Percentiles rank a stretch among this genome's conserved stretches.
phyloP scores from a whole-genome alignment of 2,888 invertebrate species.

The Cerastis rubricosa region DNA sequence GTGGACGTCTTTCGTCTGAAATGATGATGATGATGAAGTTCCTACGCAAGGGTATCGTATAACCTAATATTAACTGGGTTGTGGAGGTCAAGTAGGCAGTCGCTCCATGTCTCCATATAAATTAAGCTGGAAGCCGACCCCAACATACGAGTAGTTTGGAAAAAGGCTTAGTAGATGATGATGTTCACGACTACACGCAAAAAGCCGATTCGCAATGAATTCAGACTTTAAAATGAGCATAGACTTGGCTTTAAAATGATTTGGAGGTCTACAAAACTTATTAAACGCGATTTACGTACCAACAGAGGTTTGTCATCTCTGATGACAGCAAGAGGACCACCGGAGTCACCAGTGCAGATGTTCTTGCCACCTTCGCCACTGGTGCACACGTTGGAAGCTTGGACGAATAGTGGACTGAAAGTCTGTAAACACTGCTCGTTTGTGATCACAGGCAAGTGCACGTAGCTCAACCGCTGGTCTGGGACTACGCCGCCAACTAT shows the following conservation, averaged over 20 bases:
- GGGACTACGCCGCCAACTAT: slow-evolving; percentile 1
- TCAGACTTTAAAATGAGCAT: no score
- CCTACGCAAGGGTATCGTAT: no score
- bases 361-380: slow-evolving; percentile 70
- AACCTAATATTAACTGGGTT: no score
- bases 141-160: no score
- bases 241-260: background rate
- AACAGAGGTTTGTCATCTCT: slow-evolving; percentile 27
- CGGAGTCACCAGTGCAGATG: slow-evolving; percentile 80
- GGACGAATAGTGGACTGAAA: slow-evolving; percentile 70
- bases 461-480: slow-evolving; percentile 26
- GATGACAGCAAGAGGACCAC: slow-evolving; percentile 75
- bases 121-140: no score
- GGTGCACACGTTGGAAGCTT: slow-evolving; percentile 75
- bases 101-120: no score
- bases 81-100: no score
- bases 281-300: slow-evolving; percentile 4
- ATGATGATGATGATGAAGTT: no score
- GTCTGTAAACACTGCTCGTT: slow-evolving; percentile 68
- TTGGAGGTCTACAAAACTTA: background rate
- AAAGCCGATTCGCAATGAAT: no score
- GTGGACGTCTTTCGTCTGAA: no score
- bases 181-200: no score
- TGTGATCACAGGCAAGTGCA: slow-evolving; percentile 69
- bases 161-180: no score